A percentile compares a stretch with the other conserved stretches of the same genome.
Evolutionary conservation across 2,888 invertebrate genomes (phyloP).

Genomic region (Bombylius major): DNA sequence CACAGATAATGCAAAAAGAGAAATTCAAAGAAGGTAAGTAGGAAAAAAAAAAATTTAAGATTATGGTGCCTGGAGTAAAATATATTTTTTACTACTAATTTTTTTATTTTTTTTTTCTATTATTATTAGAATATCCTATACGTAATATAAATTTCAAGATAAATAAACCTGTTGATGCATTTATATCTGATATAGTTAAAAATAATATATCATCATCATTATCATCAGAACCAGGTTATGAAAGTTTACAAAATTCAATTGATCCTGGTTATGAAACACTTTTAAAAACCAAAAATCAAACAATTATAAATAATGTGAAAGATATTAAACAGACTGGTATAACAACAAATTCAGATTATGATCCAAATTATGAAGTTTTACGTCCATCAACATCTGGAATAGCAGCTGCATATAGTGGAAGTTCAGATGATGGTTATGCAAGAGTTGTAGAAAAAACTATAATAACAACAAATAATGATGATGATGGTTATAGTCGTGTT

Average conservation of each 20-base stretch:
- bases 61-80: conserved; percentile 7
- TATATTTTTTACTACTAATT: too few species aligned
- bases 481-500: conserved; percentile 31
- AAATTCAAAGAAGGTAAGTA: background rate
- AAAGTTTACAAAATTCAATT: conserved; percentile 21
- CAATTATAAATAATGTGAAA: background rate
- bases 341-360: conserved; percentile 45
- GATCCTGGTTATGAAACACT: conserved; percentile 67
- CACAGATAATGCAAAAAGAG: conserved; percentile 15
- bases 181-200: background rate
- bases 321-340: conserved; percentile 10
- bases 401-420: conserved; percentile 2
- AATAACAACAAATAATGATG: conserved; percentile 10
- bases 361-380: conserved; percentile 71
- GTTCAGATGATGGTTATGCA: conserved; percentile 33
- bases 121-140: background rate
- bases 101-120: background rate
- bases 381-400: conserved; percentile 32
- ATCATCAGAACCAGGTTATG: conserved; percentile 26
- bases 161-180: background rate
- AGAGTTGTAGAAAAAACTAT: conserved; percentile 31
- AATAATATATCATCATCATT: background rate
- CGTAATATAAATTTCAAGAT: background rate
- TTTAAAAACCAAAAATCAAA: conserved; percentile 13
- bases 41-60: conserved; percentile 1